phyloP scores from a whole-genome alignment of 30 jellyfish, hydroid and myxozoan species.

The Aurelia aurita region DNA sequence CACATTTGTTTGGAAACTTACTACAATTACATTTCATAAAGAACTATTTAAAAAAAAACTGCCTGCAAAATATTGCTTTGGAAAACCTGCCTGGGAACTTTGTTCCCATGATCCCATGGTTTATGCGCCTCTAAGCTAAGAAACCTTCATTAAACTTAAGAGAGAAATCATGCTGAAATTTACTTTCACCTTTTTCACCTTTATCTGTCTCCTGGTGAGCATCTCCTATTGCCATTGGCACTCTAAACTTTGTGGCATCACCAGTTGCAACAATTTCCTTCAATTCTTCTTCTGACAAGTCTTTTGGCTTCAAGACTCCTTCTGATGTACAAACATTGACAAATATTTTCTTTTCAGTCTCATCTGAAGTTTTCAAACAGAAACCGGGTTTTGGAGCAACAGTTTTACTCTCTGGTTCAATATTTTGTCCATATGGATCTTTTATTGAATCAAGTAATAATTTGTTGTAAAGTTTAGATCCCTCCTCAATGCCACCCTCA shows the following conservation, averaged over 20 bases:
- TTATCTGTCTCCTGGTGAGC: conserved; percentile 86
- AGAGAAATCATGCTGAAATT: neutral
- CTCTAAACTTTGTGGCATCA: conserved; percentile 94
- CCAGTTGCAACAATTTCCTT: conserved; percentile 71
- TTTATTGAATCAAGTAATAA: conserved; percentile 68
- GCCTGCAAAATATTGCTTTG: no score
- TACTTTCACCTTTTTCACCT: conserved; percentile 79
- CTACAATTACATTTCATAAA: no score
- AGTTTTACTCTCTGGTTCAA: conserved; percentile 59
- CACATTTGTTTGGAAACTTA: no score
- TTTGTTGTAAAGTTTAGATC: conserved; percentile 66
- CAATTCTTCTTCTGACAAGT: conserved; percentile 78
- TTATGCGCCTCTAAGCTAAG: no score
- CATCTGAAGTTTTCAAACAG: conserved; percentile 78
- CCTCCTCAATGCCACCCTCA: conserved; percentile 83
- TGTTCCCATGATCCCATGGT: no score
- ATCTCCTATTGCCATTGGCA: conserved; percentile 98
- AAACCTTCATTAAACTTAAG: neutral
- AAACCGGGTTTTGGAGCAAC: conserved; percentile 96
- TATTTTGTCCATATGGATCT: conserved; percentile 25
- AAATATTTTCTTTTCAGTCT: conserved; percentile 76
- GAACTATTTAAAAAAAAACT: no score
- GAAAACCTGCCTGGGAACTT: no score
- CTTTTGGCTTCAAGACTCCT: conserved; percentile 85
- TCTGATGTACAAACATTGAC: conserved; percentile 90